A percentile compares a stretch with the other conserved stretches of the same genome.
Conservation (phyloP, 2,888 invertebrate species). For the Nomada hirtipes region DNA sequence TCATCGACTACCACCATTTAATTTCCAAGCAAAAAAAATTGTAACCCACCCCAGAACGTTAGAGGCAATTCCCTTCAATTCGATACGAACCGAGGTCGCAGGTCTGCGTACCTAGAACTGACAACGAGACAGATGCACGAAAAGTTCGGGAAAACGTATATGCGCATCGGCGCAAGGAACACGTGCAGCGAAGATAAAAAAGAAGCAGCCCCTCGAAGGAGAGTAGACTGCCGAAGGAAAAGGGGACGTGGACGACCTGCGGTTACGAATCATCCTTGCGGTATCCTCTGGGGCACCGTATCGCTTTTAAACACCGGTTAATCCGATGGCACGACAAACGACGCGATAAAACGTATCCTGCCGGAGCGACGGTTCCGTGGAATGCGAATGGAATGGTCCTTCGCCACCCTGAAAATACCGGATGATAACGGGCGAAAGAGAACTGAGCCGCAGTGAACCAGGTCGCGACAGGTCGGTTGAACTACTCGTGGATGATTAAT, state of each 20-base stretch:
- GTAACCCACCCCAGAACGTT: not conserved
- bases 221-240: slow-evolving; percentile 20
- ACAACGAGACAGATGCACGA: slow-evolving; percentile 26
- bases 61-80: not conserved
- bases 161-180: slow-evolving; percentile 27
- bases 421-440: slow-evolving; percentile 71
- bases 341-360: slow-evolving; percentile 65
- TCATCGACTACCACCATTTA: too few relatives aligned
- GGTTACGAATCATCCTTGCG: slow-evolving; percentile 60
- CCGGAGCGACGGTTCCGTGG: slow-evolving; percentile 36
- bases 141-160: slow-evolving; percentile 14
- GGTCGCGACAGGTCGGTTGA: slow-evolving; percentile 72
- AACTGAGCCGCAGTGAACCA: slow-evolving; percentile 72
- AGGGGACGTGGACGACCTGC: slow-evolving; percentile 61
- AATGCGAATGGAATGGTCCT: slow-evolving; percentile 49
- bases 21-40: not conserved
- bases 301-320: slow-evolving; percentile 76
- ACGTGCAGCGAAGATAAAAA: slow-evolving; percentile 58
- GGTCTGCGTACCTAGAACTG: not conserved
- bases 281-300: slow-evolving; percentile 54
- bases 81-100: not conserved
- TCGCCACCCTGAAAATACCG: slow-evolving; percentile 35
- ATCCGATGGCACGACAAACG: slow-evolving; percentile 77
- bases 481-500: slow-evolving; percentile 36
- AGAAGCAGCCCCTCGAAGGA: slow-evolving; percentile 33